These are phyloP conservation scores for Plodia interpunctella DNA, from an alignment of 1,140 invertebrate genomes.

Conservation along the genomic window DNA sequence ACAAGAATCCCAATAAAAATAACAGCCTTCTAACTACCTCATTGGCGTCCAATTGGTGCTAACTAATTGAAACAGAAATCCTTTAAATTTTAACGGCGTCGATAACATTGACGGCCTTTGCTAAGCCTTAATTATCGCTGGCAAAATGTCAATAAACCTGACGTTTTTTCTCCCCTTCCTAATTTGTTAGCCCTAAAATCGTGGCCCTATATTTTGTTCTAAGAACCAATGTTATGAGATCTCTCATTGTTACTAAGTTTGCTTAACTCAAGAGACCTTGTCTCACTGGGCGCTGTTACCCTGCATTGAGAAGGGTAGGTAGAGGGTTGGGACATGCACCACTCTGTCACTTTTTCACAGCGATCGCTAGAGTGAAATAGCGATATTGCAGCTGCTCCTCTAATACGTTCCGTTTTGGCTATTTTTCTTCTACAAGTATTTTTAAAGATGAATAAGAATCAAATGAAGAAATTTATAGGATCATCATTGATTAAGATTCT, in stretches of 20 bases:
- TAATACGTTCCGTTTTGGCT: constrained; percentile 33
- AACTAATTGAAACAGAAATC: constrained; percentile 59
- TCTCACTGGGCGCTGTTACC: constrained; percentile 36
- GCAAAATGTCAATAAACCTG: constrained; percentile 70
- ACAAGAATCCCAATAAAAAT: constrained; percentile 32
- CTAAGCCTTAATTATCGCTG: constrained; percentile 65
- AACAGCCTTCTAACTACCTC: constrained; percentile 28
- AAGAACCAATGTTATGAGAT: constrained; percentile 17
- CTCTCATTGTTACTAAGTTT: constrained; percentile 6
- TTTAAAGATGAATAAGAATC: too few species aligned
- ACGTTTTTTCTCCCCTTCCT: constrained; percentile 65
- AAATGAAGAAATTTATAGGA: too few species aligned
- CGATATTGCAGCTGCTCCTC: constrained; percentile 28
- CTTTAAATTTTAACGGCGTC: constrained; percentile 56
- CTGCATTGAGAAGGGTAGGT: constrained; percentile 54
- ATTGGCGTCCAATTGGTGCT: constrained; percentile 31
- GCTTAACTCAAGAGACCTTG: constrained; percentile 25
- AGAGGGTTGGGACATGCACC: constrained; percentile 43
- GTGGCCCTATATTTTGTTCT: constrained; percentile 32
- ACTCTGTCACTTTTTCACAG: constrained; percentile 43
- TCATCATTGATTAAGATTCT: too few species aligned
- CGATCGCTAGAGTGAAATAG: constrained; percentile 36
- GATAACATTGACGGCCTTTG: constrained; percentile 47
- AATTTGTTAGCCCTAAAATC: constrained; percentile 71
- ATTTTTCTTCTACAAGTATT: constrained; percentile 8